Conservation (phyloP, 2,797 vertebrate genomes). For the Alectoris magna region DNA sequence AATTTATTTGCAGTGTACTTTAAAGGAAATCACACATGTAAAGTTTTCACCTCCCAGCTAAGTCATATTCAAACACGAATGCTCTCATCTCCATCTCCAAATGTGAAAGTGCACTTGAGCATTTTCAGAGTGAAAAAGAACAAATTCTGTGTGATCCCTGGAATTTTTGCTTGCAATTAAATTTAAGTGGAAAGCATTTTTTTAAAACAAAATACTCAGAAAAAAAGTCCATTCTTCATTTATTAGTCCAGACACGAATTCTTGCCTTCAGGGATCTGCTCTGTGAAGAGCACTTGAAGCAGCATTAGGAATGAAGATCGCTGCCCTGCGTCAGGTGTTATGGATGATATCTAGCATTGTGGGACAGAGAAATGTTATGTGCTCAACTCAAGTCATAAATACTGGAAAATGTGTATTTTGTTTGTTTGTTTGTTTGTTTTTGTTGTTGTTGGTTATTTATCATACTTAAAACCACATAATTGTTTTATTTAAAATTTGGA, state of each 20-base stretch:
- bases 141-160: neutral
- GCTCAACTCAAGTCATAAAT: neutral
- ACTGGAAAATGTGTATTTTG: neutral
- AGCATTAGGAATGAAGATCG: neutral
- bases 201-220: constrained; percentile 40
- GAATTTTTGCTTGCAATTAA: neutral
- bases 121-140: constrained; percentile 31
- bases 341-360: neutral
- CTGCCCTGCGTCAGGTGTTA: constrained; percentile 1
- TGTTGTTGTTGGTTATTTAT: neutral
- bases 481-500: neutral
- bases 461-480: neutral
- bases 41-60: neutral
- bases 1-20: neutral
- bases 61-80: neutral
- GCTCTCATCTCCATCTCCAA: neutral
- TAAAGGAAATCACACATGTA: neutral
- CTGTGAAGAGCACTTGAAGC: neutral
- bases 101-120: neutral
- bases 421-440: neutral
- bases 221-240: constrained; percentile 35
- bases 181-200: neutral
- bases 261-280: constrained; percentile 18
- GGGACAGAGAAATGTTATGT: neutral
- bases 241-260: constrained; percentile 44